These are phyloP conservation scores for Sebastes trivittatus DNA, from an alignment of 2,797 vertebrate species.

Conservation along the genomic window DNA sequence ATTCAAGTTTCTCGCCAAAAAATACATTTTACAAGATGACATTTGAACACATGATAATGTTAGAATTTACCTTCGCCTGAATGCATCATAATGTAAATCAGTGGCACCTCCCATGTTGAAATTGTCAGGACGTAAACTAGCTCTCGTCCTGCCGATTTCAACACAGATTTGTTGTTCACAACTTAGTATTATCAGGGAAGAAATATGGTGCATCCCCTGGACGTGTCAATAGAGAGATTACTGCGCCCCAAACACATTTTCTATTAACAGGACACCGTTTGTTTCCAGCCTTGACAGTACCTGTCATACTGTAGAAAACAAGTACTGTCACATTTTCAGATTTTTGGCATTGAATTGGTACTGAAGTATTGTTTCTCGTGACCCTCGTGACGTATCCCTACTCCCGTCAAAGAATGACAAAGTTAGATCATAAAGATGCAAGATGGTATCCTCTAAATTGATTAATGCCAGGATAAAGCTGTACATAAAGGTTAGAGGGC, in stretches of 20 bases:
- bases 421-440: neutral
- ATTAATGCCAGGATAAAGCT: neutral
- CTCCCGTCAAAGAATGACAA: neutral
- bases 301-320: neutral
- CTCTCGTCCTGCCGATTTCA: neutral
- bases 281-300: neutral
- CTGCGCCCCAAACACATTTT: neutral
- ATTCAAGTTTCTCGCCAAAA: neutral
- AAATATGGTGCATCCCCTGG: neutral
- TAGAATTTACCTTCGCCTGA: neutral
- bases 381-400: neutral
- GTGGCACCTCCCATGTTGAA: neutral
- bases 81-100: neutral
- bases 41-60: neutral
- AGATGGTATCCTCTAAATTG: neutral
- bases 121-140: neutral
- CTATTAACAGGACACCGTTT: neutral
- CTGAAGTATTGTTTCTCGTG: neutral
- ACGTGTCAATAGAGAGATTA: neutral
- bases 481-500: slow-evolving; percentile 1
- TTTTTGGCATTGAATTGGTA: neutral
- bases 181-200: neutral
- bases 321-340: too few relatives aligned
- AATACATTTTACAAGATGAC: accelerated
- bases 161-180: neutral